Evolutionary conservation across 2,113 vertebrate species (phyloP), one percentile per base, ranked within the genome.

Genomic region (Himantopus leucocephalus): DNA sequence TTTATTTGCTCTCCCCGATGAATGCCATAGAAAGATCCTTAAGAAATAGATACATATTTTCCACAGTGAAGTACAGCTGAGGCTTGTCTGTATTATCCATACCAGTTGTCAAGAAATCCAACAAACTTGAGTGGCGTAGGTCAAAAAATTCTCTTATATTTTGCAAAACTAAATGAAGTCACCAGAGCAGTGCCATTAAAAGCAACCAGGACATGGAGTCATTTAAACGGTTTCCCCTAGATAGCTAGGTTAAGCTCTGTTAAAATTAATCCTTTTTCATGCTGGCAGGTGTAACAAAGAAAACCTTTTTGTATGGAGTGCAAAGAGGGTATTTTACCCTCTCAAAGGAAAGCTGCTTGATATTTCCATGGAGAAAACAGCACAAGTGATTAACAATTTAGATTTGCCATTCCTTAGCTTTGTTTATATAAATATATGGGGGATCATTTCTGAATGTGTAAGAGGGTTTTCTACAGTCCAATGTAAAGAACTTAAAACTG

Each of bases 231-330:
- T 93, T 95, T 96, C 94, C 79, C 93, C 76, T 85, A 79, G 92
- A 93, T 95, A 80, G 76, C 50, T 95, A 93, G 95, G 94, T 96
- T 94, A 96, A 96, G 92, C 90, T 96, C 96, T 97, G 92, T 97
- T 98, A 96, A 97, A 98, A 96, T 97, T 98, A 97, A 97, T 97
- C 96, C 96, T 96, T 95, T 96, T 96, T 96, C 93, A 97, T 86
- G 91, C 97, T 98, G 96, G 96, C 98, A 97, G 95, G 95, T 97
- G 96, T 97, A 97, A 98, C 97, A 97, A 97, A 97, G 96, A 91
- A 95, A 94, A 94, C 92, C 96, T 97, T 97, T 98, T 97, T 96
- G 90, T 95, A 96, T 77, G 53, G 88, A 94, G 72, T 90, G 94
- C 92, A 95, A 92, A 97, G 94, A 96, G 88, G 95, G 96, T 95